Evolutionary conservation across 2,113 vertebrate species (phyloP).

Genomic region (Acanthisitta chloris): DNA sequence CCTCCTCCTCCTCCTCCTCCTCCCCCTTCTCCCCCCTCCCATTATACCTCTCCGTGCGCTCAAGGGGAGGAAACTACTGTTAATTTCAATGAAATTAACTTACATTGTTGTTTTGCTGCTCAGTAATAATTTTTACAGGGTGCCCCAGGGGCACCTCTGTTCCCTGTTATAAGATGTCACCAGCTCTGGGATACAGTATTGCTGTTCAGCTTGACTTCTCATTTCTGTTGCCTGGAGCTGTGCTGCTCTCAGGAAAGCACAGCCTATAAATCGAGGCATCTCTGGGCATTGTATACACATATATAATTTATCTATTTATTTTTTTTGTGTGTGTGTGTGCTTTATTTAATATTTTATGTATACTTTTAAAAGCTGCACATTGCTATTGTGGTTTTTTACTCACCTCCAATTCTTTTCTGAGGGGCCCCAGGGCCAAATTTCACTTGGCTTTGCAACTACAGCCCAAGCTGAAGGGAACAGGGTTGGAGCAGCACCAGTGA

Average conservation of each 20-base stretch:
- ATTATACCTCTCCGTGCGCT: slow-evolving; percentile 62
- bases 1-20: not conserved
- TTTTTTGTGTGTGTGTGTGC: slow-evolving; percentile 40
- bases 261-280: slow-evolving; percentile 39
- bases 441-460: not conserved
- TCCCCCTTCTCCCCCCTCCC: not conserved
- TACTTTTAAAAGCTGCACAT: slow-evolving; percentile 50
- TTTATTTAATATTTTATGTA: slow-evolving; percentile 50
- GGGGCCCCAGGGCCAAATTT: not conserved
- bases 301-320: slow-evolving; percentile 60
- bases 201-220: slow-evolving; percentile 59
- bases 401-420: slow-evolving; percentile 60
- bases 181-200: slow-evolving; percentile 32
- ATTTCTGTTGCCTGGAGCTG: slow-evolving; percentile 63
- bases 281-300: slow-evolving; percentile 43
- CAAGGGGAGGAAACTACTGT: slow-evolving; percentile 57
- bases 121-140: slow-evolving; percentile 69
- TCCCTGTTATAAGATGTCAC: slow-evolving; percentile 61
- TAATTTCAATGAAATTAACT: slow-evolving; percentile 75
- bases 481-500: not conserved
- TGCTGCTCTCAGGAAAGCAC: slow-evolving; percentile 11
- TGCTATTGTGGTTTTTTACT: slow-evolving; percentile 39
- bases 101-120: slow-evolving; percentile 65
- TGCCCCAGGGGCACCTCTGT: slow-evolving; percentile 63
- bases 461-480: not conserved